A percentile compares a stretch with the other conserved stretches of the same genome.
phyloP scores from a whole-genome alignment of 2,113 vertebrate species.

The Leiothrix lutea region DNA sequence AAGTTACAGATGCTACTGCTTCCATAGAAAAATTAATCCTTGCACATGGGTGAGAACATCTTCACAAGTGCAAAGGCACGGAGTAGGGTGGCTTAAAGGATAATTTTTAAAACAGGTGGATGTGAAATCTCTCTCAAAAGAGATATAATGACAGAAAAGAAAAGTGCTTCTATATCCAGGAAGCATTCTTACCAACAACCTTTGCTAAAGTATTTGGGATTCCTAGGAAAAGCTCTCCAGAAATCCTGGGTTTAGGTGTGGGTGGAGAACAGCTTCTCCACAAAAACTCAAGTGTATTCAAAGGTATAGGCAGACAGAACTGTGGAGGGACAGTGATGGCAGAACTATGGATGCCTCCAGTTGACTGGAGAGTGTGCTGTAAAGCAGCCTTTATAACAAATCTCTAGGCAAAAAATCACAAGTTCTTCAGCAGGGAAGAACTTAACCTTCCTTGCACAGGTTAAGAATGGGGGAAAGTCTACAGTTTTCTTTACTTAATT shows the following conservation, averaged over 20 bases:
- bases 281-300: background rate
- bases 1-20: background rate
- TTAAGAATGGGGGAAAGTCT: background rate
- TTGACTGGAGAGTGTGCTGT: background rate
- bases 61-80: background rate
- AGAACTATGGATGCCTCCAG: background rate
- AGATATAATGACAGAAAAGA: background rate
- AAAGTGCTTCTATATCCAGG: background rate
- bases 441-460: background rate
- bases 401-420: background rate
- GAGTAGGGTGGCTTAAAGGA: background rate
- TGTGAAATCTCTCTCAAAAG: background rate
- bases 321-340: background rate
- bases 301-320: background rate
- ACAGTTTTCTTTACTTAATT: background rate
- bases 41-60: background rate
- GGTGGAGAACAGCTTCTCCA: background rate
- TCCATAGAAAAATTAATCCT: background rate
- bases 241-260: background rate
- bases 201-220: background rate
- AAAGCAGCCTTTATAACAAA: background rate
- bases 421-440: background rate
- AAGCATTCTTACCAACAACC: background rate
- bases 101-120: background rate
- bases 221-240: background rate